These are phyloP conservation scores for Ypsolopha scabrella DNA, from an alignment of 2,888 invertebrate species.

Conservation along the genomic window DNA sequence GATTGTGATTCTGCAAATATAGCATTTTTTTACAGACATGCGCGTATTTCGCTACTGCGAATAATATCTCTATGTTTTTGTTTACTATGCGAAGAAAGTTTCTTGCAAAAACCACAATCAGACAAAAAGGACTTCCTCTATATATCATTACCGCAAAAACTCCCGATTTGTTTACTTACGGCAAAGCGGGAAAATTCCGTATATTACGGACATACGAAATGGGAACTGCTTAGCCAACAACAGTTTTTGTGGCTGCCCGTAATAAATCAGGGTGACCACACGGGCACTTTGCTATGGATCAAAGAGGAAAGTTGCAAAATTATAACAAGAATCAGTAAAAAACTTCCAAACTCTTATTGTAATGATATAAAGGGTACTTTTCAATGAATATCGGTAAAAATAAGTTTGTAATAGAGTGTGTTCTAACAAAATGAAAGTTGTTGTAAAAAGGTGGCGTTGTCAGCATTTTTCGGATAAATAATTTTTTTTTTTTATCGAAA, in stretches of 20 bases:
- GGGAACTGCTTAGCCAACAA: slow-evolving; percentile 30
- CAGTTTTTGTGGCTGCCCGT: slow-evolving; percentile 35
- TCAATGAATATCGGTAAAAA: not conserved
- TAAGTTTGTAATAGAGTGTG: not conserved
- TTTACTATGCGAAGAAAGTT: too few species aligned
- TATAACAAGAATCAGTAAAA: not conserved
- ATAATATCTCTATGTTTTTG: too few species aligned
- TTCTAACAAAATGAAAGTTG: not conserved
- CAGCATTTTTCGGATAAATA: not conserved
- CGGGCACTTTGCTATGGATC: not conserved
- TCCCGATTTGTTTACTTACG: not conserved
- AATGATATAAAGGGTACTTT: not conserved
- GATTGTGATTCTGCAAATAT: too few species aligned
- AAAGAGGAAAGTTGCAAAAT: not conserved
- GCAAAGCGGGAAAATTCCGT: not conserved
- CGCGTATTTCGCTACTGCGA: too few species aligned
- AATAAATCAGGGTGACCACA: slow-evolving; percentile 41
- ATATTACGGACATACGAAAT: slow-evolving; percentile 15
- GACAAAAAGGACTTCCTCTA: not conserved
- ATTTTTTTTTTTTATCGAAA: too few species aligned
- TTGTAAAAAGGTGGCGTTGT: not conserved
- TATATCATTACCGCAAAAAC: slow-evolving; percentile 20
- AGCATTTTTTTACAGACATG: too few species aligned
- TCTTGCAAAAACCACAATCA: too few species aligned
- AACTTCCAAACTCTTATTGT: not conserved